phyloP scores from a whole-genome alignment of 2,888 invertebrate species.

The Drosophila rubida region DNA sequence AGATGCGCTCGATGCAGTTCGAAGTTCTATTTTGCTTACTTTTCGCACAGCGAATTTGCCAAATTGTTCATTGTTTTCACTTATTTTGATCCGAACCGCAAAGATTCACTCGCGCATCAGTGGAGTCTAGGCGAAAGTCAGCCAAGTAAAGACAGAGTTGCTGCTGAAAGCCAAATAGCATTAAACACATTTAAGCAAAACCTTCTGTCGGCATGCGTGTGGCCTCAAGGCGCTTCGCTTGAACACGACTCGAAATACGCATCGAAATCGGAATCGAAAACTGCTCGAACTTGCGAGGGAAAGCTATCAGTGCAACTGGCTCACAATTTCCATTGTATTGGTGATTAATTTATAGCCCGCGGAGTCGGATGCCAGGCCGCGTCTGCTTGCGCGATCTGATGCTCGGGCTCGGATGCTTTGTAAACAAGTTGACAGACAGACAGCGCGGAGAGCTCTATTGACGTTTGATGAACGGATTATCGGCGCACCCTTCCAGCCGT shows the following conservation, averaged over 20 bases:
- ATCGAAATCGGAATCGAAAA: neutral
- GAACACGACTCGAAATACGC: neutral
- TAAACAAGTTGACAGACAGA: slow-evolving; percentile 75
- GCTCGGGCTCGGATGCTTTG: slow-evolving; percentile 57
- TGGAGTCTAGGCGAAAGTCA: neutral
- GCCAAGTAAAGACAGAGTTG: neutral
- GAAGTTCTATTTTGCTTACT: slow-evolving; percentile 21
- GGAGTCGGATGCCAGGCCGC: slow-evolving; percentile 41
- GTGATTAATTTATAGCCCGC: slow-evolving; percentile 74
- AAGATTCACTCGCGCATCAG: slow-evolving; percentile 12
- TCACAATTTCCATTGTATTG: slow-evolving; percentile 74
- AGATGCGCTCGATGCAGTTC: slow-evolving; percentile 13
- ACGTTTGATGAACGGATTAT: slow-evolving; percentile 82
- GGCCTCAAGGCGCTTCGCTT: slow-evolving; percentile 53
- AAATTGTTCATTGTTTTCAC: slow-evolving; percentile 46
- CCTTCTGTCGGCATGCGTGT: slow-evolving; percentile 52
- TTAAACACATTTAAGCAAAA: slow-evolving; percentile 58
- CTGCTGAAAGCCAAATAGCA: slow-evolving; percentile 47
- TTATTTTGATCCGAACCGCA: slow-evolving; percentile 71
- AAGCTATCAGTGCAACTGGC: slow-evolving; percentile 57
- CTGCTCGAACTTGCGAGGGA: slow-evolving; percentile 9
- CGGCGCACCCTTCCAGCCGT: slow-evolving; percentile 29
- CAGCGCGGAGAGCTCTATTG: slow-evolving; percentile 64
- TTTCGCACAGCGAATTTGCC: slow-evolving; percentile 24
- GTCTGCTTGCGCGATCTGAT: slow-evolving; percentile 36